phyloP scores from a whole-genome alignment of 2,888 invertebrate species.

The Leptarthrus brevirostris region DNA sequence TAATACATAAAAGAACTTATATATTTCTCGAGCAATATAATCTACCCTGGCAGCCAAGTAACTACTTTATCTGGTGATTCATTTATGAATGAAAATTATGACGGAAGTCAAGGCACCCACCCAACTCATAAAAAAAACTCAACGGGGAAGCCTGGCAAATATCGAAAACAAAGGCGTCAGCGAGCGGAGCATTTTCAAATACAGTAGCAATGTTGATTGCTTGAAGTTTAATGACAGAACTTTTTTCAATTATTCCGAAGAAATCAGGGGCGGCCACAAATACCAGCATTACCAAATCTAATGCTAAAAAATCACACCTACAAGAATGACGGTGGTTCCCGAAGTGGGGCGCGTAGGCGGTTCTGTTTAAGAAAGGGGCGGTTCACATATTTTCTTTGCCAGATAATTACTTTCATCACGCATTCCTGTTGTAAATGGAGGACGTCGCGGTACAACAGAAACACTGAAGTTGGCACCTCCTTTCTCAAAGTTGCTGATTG shows the following conservation, averaged over 20 bases:
- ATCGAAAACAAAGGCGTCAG: background rate
- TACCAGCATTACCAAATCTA: background rate
- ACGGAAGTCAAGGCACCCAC: slow-evolving; percentile 17
- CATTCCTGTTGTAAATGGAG: too few species aligned
- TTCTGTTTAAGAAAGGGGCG: background rate
- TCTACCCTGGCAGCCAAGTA: background rate
- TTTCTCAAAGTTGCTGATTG: slow-evolving; percentile 13
- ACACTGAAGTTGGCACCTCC: slow-evolving; percentile 4
- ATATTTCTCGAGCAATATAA: too few species aligned
- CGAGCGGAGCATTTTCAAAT: slow-evolving; percentile 11
- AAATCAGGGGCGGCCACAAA: too few species aligned
- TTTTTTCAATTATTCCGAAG: background rate
- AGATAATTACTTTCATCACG: too few species aligned
- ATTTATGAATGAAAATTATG: slow-evolving; percentile 44
- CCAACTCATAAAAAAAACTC: slow-evolving; percentile 27
- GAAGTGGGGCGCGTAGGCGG: slow-evolving; percentile 31
- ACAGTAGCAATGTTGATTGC: slow-evolving; percentile 26
- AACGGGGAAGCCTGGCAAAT: slow-evolving; percentile 1
- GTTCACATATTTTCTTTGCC: too few species aligned
- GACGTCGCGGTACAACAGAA: too few species aligned
- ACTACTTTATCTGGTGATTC: slow-evolving; percentile 24
- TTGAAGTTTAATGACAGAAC: slow-evolving; percentile 4
- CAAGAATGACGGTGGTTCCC: too few species aligned
- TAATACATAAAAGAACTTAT: too few species aligned
- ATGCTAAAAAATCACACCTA: background rate